A percentile compares a stretch with the other conserved stretches of the same genome.
These are phyloP conservation scores for Platorchestia sp. DNA, from an alignment of 1,140 invertebrate species.

Conservation along the genomic window DNA sequence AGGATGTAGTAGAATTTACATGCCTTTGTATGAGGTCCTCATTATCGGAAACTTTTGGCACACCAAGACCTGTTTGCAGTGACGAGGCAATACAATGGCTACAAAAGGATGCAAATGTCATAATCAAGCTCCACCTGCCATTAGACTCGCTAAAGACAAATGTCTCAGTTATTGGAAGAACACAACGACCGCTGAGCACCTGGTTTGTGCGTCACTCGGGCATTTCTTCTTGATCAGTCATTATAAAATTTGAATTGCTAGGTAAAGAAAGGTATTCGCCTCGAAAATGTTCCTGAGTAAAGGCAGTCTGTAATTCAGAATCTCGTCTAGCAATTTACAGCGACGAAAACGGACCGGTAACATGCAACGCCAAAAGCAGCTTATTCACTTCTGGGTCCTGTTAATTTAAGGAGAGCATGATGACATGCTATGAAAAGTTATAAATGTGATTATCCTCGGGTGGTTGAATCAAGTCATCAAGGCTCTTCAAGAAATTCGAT, in stretches of 20 bases:
- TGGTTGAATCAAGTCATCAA: neutral
- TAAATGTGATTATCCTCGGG: neutral
- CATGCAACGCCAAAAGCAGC: constrained; percentile 33
- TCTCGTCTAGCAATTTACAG: constrained; percentile 24
- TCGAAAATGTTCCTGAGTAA: constrained; percentile 38
- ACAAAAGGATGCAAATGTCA: constrained; percentile 23
- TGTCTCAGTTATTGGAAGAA: constrained; percentile 11
- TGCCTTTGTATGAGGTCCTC: neutral
- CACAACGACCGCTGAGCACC: neutral
- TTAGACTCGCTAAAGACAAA: neutral
- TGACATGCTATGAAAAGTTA: neutral
- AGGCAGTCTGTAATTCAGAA: constrained; percentile 6
- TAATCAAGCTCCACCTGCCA: neutral
- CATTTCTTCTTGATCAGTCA: constrained; percentile 28
- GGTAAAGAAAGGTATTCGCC: constrained; percentile 3
- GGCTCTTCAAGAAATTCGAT: neutral
- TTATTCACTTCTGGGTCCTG: neutral
- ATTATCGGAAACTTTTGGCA: neutral
- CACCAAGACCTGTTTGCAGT: neutral
- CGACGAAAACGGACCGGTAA: neutral
- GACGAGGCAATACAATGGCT: neutral
- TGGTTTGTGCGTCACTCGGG: neutral
- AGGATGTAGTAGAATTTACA: neutral
- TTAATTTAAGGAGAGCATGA: neutral
- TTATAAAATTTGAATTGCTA: constrained; percentile 21